Evolutionary conservation across 1,140 invertebrate genomes (phyloP), one percentile per base, ranked within the genome.

Genomic region (Drosophila dunni): DNA sequence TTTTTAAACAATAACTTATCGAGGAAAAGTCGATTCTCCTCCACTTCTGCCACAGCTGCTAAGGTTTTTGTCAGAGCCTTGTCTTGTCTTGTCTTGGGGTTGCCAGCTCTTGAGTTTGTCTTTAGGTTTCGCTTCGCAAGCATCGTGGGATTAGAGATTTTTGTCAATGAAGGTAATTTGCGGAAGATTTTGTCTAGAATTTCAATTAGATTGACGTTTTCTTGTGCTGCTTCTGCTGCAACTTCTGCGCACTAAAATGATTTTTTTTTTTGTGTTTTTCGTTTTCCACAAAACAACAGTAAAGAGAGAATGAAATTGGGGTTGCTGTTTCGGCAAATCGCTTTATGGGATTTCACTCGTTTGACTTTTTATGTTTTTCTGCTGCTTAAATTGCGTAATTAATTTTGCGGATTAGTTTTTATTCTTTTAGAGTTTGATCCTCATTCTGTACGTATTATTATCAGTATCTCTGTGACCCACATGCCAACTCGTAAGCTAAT

Each of bases 151-250:
- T 91, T 91, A 86, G 85, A 81, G 85, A 90, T 86, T 91, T 91
- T 91, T 91, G 88, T 90, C 88, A 91, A 90, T 91, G 85, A 79
- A 81, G 85, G 85, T 91, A 91, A 91, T 91, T 91, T 90, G 82
- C 85, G 73, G 85, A 86, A 90, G 88, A 91, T 91, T 91, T 90
- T 84, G 88, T 91, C 88, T 90, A 91, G 85, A 91, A 91, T 91
- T 91, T 91, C 88, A 91, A 91, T 91, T 91, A 90, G 88, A 86
- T 91, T 90, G 81, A 86, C 82, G 70, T 76, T 84, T 78, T 78
- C 66, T 63, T 56, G 29, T 61, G 54, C 44, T 20, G 62, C 51
- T 50, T 34, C 15, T 51, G 45, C 33, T 38, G 51, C 51, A 54
- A 54, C 51, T 54, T 36, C 40, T 40, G 17, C 24, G 36, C 17